Evolutionary conservation across 2,113 vertebrate species (phyloP).

Genomic region (Limnothrissa miodon): DNA sequence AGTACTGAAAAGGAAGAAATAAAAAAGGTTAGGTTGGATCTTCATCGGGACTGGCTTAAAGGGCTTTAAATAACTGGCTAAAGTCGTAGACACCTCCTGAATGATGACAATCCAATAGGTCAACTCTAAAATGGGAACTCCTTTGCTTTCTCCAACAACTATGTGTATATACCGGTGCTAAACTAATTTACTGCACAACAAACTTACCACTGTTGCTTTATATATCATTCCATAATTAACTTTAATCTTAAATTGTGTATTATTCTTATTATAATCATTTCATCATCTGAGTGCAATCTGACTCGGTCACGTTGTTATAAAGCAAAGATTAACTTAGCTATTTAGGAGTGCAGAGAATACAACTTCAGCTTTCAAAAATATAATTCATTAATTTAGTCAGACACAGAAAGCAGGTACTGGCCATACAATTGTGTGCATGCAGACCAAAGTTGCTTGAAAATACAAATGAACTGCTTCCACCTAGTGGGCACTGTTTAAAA

Average conservation of each 20-base stretch:
- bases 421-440: not conserved
- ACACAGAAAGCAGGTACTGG: not conserved
- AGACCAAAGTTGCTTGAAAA: not conserved
- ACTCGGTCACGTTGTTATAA: no score
- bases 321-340: no score
- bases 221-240: no score
- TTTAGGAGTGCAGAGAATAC: no score
- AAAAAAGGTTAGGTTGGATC: not conserved
- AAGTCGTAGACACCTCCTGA: conserved; percentile 2
- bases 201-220: no score
- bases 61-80: not conserved
- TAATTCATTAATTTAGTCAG: no score
- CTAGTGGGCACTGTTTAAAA: not conserved
- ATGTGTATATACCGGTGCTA: no score
- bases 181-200: no score
- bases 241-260: no score
- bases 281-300: no score
- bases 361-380: no score
- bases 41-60: not conserved
- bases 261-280: no score
- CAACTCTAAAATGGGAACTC: not conserved
- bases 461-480: not conserved
- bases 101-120: not conserved
- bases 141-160: not conserved
- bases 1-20: not conserved